These are phyloP conservation scores for Calyptomena viridis DNA, from an alignment of 2,113 vertebrate species.

Conservation along the genomic window DNA sequence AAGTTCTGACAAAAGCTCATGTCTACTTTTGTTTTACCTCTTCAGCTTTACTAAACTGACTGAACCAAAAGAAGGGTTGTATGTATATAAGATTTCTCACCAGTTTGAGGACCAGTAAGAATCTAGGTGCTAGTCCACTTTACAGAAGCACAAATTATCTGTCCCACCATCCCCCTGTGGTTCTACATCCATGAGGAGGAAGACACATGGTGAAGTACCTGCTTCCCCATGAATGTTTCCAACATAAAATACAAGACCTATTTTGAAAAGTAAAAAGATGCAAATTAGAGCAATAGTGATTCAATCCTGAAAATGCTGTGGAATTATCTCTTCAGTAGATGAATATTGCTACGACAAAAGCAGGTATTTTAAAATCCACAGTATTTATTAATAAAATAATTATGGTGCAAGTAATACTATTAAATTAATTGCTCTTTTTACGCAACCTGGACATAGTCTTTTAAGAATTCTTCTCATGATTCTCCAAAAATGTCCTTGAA, in stretches of 20 bases:
- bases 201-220: neutral
- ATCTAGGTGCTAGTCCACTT: neutral
- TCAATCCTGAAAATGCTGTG: neutral
- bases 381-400: neutral
- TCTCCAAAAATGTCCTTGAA: constrained; percentile 42
- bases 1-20: neutral
- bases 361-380: neutral
- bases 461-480: neutral
- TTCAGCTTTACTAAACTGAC: neutral
- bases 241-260: neutral
- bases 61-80: neutral
- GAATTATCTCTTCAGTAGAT: neutral
- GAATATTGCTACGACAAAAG: neutral
- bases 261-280: neutral
- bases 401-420: neutral
- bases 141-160: neutral
- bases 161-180: neutral
- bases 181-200: neutral
- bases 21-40: neutral
- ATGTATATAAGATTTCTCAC: neutral
- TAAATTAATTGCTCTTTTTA: neutral
- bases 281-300: neutral
- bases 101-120: neutral
- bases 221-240: neutral
- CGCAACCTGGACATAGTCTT: neutral